phyloP scores from a whole-genome alignment of 2,888 invertebrate genomes.

The Sycophila texana region DNA sequence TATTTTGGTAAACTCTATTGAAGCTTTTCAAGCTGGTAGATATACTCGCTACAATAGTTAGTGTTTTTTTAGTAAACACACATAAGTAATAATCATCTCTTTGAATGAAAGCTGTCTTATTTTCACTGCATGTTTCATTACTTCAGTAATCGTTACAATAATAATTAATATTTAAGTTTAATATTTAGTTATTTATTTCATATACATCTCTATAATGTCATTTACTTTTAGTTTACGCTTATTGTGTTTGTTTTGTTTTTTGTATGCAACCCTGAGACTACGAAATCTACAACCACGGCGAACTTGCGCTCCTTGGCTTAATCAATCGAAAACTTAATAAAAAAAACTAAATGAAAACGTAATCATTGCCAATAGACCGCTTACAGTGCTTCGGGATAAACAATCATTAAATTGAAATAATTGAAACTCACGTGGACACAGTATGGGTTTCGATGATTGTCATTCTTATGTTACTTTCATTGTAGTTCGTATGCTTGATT shows the following conservation, averaged over 20 bases:
- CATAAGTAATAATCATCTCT: slow-evolving; percentile 50
- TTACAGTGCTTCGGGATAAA: not conserved
- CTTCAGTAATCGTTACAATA: slow-evolving; percentile 54
- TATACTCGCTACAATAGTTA: slow-evolving; percentile 29
- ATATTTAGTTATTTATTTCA: slow-evolving; percentile 60
- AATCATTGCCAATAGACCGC: slow-evolving; percentile 1
- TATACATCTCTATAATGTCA: slow-evolving; percentile 61
- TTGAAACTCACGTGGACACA: not conserved
- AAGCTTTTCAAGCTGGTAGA: slow-evolving; percentile 47
- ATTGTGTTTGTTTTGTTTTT: slow-evolving; percentile 61
- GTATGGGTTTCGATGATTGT: slow-evolving; percentile 2
- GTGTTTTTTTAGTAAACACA: slow-evolving; percentile 33
- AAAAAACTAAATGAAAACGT: slow-evolving; percentile 26
- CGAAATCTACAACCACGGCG: slow-evolving; percentile 69
- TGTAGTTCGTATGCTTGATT: not conserved
- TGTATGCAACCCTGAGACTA: slow-evolving; percentile 71
- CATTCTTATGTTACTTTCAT: slow-evolving; percentile 2
- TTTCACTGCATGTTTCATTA: slow-evolving; percentile 50
- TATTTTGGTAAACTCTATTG: slow-evolving; percentile 22
- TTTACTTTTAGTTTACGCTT: slow-evolving; percentile 42
- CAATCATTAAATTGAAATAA: slow-evolving; percentile 11
- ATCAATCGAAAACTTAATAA: slow-evolving; percentile 28
- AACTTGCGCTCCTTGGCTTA: slow-evolving; percentile 60
- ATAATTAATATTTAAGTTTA: slow-evolving; percentile 62
- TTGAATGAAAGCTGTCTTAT: slow-evolving; percentile 51